A percentile compares a stretch with the other conserved stretches of the same genome.
Evolutionary conservation across 2,113 vertebrate genomes (phyloP).

Genomic region (Burhinus bistriatus): DNA sequence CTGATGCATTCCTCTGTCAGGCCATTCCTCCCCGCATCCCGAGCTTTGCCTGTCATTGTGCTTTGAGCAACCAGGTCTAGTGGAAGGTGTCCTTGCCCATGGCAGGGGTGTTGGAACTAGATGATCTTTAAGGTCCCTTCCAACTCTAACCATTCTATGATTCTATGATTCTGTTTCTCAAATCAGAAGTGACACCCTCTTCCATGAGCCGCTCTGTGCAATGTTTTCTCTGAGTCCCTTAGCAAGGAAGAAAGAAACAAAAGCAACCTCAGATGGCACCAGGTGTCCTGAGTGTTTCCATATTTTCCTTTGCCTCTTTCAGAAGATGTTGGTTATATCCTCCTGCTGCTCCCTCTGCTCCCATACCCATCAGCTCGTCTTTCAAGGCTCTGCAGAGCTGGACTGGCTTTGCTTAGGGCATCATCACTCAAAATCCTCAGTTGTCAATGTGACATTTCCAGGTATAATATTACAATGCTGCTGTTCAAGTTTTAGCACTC

Average conservation of each 20-base stretch:
- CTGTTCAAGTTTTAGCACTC: neutral
- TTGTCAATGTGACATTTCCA: neutral
- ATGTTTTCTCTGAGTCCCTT: neutral
- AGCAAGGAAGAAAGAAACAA: neutral
- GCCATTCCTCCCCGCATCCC: rapidly evolving
- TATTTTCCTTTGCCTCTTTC: neutral
- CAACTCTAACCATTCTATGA: neutral
- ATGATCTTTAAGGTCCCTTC: neutral
- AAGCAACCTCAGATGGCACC: neutral
- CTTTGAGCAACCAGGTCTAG: neutral
- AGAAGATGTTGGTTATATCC: neutral
- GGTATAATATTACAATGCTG: neutral
- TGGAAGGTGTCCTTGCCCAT: neutral
- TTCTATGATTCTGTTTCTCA: neutral
- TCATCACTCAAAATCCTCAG: neutral
- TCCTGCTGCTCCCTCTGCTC: neutral
- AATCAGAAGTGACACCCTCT: neutral
- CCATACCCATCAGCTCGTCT: neutral
- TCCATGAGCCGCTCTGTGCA: neutral
- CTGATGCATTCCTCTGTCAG: neutral
- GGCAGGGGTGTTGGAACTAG: neutral
- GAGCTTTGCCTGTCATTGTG: neutral
- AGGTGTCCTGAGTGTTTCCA: rapidly evolving
- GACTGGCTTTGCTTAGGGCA: neutral
- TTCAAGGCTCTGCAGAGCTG: neutral